Conservation (phyloP, 2,888 invertebrate genomes). For the Cancer borealis region DNA sequence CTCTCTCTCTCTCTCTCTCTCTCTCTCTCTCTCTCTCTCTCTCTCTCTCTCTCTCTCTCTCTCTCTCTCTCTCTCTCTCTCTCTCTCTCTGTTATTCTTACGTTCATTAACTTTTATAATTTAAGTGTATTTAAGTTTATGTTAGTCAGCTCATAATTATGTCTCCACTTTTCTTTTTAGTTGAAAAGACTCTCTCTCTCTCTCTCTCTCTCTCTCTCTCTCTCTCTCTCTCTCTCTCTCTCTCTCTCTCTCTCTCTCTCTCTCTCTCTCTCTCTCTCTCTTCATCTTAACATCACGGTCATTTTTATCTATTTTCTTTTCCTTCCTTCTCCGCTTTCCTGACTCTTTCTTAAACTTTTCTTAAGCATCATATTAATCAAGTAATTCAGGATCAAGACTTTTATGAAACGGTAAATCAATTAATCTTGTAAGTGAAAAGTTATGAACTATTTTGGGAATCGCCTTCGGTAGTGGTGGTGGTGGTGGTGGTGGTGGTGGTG, state of each 20-base stretch:
- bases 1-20: neutral
- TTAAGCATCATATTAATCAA: neutral
- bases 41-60: conserved; percentile 28
- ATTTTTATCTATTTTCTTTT: neutral
- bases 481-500: neutral
- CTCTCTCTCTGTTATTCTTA: neutral
- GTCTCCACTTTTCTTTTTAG: neutral
- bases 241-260: conserved; percentile 41
- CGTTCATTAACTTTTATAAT: neutral
- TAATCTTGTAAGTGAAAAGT: neutral
- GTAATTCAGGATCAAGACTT: neutral
- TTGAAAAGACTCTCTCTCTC: conserved; percentile 4
- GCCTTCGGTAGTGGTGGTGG: neutral
- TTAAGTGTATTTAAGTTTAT: neutral
- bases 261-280: conserved; percentile 33
- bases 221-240: conserved; percentile 15
- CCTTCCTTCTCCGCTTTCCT: neutral
- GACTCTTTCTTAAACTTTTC: neutral
- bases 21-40: conserved; percentile 52
- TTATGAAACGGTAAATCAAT: neutral
- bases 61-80: neutral
- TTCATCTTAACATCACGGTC: neutral
- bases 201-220: conserved; percentile 24
- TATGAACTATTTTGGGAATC: neutral
- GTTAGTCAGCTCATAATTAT: neutral